Evolutionary conservation across 2,113 vertebrate genomes (phyloP), one percentile per base, ranked within the genome.

Genomic region (Hassar affinis): DNA sequence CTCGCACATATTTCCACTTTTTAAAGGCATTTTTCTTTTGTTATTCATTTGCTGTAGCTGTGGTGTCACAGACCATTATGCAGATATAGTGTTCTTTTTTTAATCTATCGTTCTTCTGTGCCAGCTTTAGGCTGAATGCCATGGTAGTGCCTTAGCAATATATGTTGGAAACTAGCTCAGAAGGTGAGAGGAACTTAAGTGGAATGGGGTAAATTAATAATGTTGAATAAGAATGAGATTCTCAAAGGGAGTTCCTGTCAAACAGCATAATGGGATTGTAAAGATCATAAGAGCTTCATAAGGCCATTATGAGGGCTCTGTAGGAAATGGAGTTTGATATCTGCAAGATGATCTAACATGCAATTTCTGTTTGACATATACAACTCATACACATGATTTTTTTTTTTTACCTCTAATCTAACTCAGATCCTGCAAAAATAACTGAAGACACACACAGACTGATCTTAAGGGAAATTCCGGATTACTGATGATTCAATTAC

Each of bases 121-220:
- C 33, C 59, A n/a, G 64, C 33, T 11, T 38, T 14, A 81, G 25
- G 20, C 49, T 49, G 78, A 17, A 30, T n/a, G 79, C 35, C 79
- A 47, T 15, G n/a, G 18, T 71, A 25, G 17, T 8, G 25, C 78
- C 56, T 66, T 83, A 81, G 33, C 51, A 54, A 83, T 75, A 61
- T n/a, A 66, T 56, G 79, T 30, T 79, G 51, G 68, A 64, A 82
- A 78, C 59, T 30, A 12, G 11, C 20, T 27, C 22, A 35, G 71
- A 82, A 71, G 15, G 62, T 38, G 35, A 61, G 17, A 61, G 54
- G 54, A 68, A 71, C 62, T 30, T 68, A 79, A 84, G 27, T 49
- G 47, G 69, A 17, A 71, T n/a, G 14, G 82, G 79, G 84, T 82
- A 71, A 81, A 84, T 89, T 83, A 78, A 61, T 79, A 79, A 64